Percentiles rank a stretch among this genome's conserved stretches.
phyloP scores from a whole-genome alignment of 2,888 invertebrate species.

The Pollenia angustigena region DNA sequence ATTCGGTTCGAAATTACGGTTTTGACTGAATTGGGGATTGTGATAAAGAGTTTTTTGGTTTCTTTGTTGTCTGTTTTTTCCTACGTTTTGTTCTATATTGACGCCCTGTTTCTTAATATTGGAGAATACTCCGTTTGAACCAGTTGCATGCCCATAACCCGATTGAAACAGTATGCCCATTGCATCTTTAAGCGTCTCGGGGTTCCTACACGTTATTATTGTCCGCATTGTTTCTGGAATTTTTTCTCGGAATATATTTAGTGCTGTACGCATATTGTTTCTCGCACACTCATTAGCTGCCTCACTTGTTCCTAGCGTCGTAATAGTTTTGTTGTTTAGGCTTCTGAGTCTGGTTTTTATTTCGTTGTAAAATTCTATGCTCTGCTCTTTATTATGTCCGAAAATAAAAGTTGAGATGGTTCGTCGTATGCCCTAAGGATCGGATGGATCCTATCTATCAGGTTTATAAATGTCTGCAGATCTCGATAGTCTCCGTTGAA shows the following conservation, averaged over 20 bases:
- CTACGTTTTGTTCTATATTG: too few relatives aligned
- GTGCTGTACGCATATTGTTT: constrained; percentile 20
- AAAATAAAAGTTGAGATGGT: constrained; percentile 14
- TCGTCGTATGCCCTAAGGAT: constrained; percentile 4
- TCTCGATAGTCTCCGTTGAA: not conserved
- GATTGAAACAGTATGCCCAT: constrained; percentile 25
- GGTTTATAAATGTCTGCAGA: not conserved
- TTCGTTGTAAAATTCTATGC: constrained; percentile 31
- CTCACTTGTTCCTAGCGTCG: constrained; percentile 2
- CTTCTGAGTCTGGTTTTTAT: constrained; percentile 25
- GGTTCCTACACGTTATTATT: constrained; percentile 19
- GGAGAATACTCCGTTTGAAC: too few relatives aligned
- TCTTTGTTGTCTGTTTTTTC: too few relatives aligned
- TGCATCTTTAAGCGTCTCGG: constrained; percentile 11
- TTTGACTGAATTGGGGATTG: too few relatives aligned
- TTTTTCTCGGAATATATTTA: constrained; percentile 37
- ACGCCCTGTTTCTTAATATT: too few relatives aligned
- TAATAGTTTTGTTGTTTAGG: constrained; percentile 32
- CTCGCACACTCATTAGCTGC: constrained; percentile 19
- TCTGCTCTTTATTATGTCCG: constrained; percentile 10
- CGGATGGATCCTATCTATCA: constrained; percentile 9
- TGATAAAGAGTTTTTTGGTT: too few relatives aligned
- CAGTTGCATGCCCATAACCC: not conserved
- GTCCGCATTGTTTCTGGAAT: constrained; percentile 16
- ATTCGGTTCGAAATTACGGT: too few relatives aligned